Evolutionary conservation across 2,113 vertebrate species (phyloP).

Genomic region (Pachyramphus minor): DNA sequence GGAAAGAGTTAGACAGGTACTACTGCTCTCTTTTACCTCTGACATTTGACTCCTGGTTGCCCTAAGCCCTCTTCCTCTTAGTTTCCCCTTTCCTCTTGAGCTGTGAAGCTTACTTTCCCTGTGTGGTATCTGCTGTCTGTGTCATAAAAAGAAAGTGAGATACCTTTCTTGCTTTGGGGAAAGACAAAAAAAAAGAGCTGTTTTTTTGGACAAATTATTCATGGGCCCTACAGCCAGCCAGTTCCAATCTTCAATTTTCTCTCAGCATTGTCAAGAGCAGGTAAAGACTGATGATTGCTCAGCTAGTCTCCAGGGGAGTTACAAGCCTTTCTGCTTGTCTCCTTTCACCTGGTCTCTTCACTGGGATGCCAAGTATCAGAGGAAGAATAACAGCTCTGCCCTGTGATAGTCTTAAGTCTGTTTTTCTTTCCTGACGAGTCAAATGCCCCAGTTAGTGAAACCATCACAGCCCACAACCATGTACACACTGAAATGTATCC

Average conservation of each 20-base stretch:
- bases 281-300: not conserved
- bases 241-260: not conserved
- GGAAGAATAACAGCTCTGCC: not conserved
- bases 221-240: not conserved
- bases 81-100: not conserved
- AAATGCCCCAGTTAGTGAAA: not conserved
- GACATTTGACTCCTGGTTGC: not conserved
- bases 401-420: not conserved
- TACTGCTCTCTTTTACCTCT: not conserved
- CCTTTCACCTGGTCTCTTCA: not conserved
- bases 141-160: not conserved
- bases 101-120: not conserved
- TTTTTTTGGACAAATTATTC: not conserved
- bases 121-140: not conserved
- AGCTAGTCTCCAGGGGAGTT: not conserved
- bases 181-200: not conserved
- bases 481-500: not conserved
- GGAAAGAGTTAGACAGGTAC: not conserved
- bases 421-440: not conserved
- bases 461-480: not conserved
- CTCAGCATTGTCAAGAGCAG: not conserved
- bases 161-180: not conserved
- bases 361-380: not conserved
- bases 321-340: not conserved
- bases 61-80: not conserved